Conservation (phyloP, 2,797 vertebrate species). For the Borostomias antarcticus region DNA sequence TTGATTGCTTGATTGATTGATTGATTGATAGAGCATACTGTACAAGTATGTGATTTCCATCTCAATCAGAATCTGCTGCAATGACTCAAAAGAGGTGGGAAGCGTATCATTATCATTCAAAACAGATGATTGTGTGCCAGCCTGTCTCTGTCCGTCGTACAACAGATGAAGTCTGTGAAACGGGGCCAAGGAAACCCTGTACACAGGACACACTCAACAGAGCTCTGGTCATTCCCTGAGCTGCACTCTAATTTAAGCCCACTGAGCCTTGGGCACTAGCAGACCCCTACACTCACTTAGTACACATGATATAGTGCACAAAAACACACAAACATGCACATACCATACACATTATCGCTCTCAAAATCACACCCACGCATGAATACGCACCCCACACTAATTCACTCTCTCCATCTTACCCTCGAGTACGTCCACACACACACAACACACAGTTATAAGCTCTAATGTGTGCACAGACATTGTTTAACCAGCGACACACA, state of each 20-base stretch:
- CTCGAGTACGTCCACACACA: too few relatives aligned
- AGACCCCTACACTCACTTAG: conserved; percentile 1
- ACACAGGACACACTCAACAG: background rate
- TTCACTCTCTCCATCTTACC: too few relatives aligned
- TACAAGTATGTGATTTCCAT: background rate
- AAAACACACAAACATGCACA: background rate
- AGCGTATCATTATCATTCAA: background rate
- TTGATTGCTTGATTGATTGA: too few relatives aligned
- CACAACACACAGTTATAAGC: background rate
- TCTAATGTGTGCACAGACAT: background rate
- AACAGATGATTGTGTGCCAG: background rate
- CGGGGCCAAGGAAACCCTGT: conserved; percentile 6
- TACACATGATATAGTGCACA: background rate
- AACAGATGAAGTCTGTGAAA: conserved; percentile 2
- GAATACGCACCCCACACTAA: background rate
- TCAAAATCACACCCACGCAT: background rate
- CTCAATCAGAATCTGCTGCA: background rate
- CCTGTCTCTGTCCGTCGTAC: background rate
- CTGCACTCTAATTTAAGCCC: conserved; percentile 9
- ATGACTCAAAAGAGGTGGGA: background rate
- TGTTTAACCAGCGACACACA: background rate
- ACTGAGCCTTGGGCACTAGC: background rate
- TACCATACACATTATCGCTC: background rate
- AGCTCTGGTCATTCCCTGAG: background rate
- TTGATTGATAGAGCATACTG: too few relatives aligned